Conservation (phyloP, 2,888 invertebrate genomes). For the Zygothrica quintamaculata region DNA sequence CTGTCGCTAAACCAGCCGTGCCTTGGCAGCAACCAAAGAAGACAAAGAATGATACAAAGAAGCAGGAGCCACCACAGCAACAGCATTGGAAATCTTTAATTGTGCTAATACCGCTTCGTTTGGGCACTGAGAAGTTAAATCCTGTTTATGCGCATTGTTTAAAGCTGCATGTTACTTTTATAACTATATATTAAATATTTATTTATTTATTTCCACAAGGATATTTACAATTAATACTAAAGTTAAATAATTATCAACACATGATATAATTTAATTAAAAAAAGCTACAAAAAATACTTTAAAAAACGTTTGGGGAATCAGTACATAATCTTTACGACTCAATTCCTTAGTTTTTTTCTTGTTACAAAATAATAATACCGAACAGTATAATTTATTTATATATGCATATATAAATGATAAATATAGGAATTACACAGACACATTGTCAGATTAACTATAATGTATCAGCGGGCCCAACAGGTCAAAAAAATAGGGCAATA, state of each 20-base stretch:
- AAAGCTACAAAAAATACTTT: slow-evolving; percentile 64
- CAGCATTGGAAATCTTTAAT: slow-evolving; percentile 90
- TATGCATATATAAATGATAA: slow-evolving; percentile 35
- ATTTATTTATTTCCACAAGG: slow-evolving; percentile 60
- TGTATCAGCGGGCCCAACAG: slow-evolving; percentile 2
- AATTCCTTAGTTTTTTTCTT: slow-evolving; percentile 68
- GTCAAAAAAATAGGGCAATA: slow-evolving; percentile 6
- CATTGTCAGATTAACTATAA: slow-evolving; percentile 16
- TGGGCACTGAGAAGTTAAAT: slow-evolving; percentile 95
- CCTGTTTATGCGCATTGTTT: slow-evolving; percentile 93
- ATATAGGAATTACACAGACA: slow-evolving; percentile 36
- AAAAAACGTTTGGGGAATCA: slow-evolving; percentile 41
- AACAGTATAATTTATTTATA: slow-evolving; percentile 52
- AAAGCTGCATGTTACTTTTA: no score
- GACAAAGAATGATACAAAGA: slow-evolving; percentile 40
- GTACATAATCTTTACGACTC: slow-evolving; percentile 43
- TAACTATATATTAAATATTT: no score
- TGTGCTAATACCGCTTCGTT: slow-evolving; percentile 92
- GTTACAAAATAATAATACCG: slow-evolving; percentile 73
- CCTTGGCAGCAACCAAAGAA: slow-evolving; percentile 80
- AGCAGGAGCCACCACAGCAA: slow-evolving; percentile 54
- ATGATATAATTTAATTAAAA: slow-evolving; percentile 59
- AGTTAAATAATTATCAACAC: slow-evolving; percentile 64
- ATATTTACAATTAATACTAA: slow-evolving; percentile 58
- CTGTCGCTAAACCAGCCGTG: slow-evolving; percentile 79